Evolutionary conservation across 2,113 vertebrate species (phyloP).

Genomic region (Amazona guildingii): DNA sequence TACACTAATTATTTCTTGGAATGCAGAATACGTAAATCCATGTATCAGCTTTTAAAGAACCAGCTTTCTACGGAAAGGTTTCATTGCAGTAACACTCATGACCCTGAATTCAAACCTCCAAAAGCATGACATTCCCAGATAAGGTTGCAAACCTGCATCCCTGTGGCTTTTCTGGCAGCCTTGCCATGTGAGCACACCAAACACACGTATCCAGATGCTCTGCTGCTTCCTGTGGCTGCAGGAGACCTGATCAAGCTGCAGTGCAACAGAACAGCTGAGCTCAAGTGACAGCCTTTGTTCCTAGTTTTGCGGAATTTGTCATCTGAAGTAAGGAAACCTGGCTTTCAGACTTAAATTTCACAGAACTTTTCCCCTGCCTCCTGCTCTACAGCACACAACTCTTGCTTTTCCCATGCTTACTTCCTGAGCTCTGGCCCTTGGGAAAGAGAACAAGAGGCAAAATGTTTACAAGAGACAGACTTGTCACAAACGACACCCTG

Average conservation of each 20-base stretch:
- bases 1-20: background rate
- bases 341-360: slow-evolving; percentile 16
- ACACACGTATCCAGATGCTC: background rate
- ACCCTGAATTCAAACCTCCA: background rate
- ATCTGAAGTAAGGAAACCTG: background rate
- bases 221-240: background rate
- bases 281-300: slow-evolving; percentile 6
- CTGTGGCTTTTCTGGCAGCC: background rate
- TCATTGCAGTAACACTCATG: background rate
- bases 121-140: background rate
- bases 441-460: slow-evolving; percentile 21
- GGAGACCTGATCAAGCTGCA: background rate
- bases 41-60: background rate
- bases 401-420: slow-evolving; percentile 9
- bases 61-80: background rate
- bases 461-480: slow-evolving; percentile 18
- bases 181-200: background rate
- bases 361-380: background rate
- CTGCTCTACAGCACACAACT: background rate
- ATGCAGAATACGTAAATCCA: background rate
- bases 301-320: background rate
- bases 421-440: background rate
- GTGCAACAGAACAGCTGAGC: background rate
- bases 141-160: background rate
- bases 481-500: background rate